Evolutionary conservation across 2,113 vertebrate species (phyloP).

Genomic region (Arizona elegans): DNA sequence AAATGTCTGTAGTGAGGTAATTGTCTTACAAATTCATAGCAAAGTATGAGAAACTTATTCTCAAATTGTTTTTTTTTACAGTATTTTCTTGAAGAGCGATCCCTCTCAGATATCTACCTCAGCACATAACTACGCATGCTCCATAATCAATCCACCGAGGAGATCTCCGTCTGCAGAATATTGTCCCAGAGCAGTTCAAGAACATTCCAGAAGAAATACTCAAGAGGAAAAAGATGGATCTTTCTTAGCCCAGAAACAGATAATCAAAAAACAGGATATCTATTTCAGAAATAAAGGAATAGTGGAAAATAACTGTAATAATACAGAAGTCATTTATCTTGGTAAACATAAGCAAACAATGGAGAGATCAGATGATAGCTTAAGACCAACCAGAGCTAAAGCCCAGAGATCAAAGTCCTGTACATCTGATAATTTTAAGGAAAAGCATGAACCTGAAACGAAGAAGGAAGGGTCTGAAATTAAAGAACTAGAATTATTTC

Average conservation of each 20-base stretch:
- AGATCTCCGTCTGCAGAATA: constrained; percentile 71
- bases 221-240: constrained; percentile 62
- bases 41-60: neutral
- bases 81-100: constrained; percentile 76
- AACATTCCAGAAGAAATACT: constrained; percentile 1
- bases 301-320: constrained; percentile 19
- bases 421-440: constrained; percentile 47
- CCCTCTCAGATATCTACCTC: constrained; percentile 68
- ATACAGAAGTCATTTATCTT: constrained; percentile 43
- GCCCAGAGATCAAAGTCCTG: constrained; percentile 39
- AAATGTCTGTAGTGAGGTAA: neutral
- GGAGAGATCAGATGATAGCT: constrained; percentile 35
- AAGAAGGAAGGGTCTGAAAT: constrained; percentile 51
- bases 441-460: constrained; percentile 45
- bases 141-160: constrained; percentile 46
- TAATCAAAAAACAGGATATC: constrained; percentile 49
- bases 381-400: constrained; percentile 34
- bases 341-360: constrained; percentile 48
- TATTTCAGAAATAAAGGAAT: constrained; percentile 42
- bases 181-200: constrained; percentile 56
- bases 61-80: constrained; percentile 54
- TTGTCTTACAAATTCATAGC: neutral
- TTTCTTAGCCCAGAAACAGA: constrained; percentile 52
- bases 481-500: constrained; percentile 52
- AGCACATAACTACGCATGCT: constrained; percentile 38